Conservation (phyloP, 2,113 vertebrate species). For the Channa maculata region DNA sequence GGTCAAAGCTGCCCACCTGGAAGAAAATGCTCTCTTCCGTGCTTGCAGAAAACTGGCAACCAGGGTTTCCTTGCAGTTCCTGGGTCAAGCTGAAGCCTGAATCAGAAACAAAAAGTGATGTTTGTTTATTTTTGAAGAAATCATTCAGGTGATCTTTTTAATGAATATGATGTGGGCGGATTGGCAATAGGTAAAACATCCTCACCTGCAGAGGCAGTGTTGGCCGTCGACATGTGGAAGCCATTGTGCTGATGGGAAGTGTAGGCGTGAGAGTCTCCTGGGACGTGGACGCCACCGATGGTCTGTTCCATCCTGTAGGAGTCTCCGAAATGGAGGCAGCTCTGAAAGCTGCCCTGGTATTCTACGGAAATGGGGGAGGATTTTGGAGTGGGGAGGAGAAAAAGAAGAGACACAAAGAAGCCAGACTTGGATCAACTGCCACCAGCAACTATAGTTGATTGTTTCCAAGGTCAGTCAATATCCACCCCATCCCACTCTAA, state of each 20-base stretch:
- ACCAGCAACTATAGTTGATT: conserved; percentile 26
- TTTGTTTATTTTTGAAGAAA: neutral
- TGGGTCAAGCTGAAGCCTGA: conserved; percentile 90
- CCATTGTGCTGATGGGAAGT: conserved; percentile 88
- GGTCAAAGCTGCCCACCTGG: conserved; percentile 92
- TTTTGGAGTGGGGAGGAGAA: conserved; percentile 23
- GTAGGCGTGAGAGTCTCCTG: conserved; percentile 87
- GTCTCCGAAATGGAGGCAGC: conserved; percentile 93
- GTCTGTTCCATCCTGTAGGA: conserved; percentile 91
- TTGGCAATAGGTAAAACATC: fast-evolving
- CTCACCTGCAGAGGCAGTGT: conserved; percentile 87
- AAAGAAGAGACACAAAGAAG: conserved; percentile 38
- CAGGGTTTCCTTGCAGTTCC: conserved; percentile 84
- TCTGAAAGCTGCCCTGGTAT: conserved; percentile 97
- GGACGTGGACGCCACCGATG: conserved; percentile 82
- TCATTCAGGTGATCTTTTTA: neutral
- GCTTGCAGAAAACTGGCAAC: conserved; percentile 86
- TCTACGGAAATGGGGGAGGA: conserved; percentile 81
- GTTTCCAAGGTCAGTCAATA: conserved; percentile 39
- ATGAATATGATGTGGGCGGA: neutral
- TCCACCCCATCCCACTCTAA: conserved; percentile 33
- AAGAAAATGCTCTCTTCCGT: conserved; percentile 93
- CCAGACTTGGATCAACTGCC: conserved; percentile 52
- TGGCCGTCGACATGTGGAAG: conserved; percentile 86
- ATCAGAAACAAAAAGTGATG: conserved; percentile 18